phyloP scores from a whole-genome alignment of 2,797 vertebrate genomes.

The Enteromius paludinosus region DNA sequence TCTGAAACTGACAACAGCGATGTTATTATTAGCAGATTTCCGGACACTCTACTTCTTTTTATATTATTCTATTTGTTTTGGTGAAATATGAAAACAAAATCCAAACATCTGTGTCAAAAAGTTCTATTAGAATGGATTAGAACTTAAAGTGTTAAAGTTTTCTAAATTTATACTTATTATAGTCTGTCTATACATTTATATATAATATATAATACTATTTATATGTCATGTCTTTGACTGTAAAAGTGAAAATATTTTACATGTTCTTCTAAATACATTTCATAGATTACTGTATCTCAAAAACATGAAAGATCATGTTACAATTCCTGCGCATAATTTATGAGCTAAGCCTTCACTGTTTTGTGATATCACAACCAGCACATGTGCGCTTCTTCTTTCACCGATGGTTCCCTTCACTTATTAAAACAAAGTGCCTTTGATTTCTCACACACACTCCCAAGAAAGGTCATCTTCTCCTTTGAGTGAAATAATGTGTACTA shows the following conservation, averaged over 20 bases:
- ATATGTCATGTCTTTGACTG: background rate
- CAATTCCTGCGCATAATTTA: background rate
- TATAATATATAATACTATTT: too few relatives aligned
- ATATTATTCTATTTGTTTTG: background rate
- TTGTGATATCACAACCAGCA: background rate
- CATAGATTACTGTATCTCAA: background rate
- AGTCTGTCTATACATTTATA: background rate
- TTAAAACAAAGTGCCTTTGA: background rate
- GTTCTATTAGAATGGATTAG: background rate
- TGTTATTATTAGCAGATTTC: background rate
- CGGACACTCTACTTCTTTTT: background rate
- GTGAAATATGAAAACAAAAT: background rate
- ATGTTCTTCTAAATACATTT: background rate
- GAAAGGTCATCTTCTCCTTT: slow-evolving; percentile 51
- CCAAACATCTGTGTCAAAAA: background rate
- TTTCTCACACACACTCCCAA: background rate
- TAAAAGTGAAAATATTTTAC: background rate
- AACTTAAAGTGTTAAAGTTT: background rate
- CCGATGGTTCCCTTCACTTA: background rate
- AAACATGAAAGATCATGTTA: background rate
- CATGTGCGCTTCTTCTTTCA: background rate
- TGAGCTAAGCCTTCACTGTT: background rate
- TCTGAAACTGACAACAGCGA: background rate
- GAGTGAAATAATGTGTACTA: slow-evolving; percentile 43
- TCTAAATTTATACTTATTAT: background rate